A percentile compares a stretch with the other conserved stretches of the same genome.
These are phyloP conservation scores for Epinotia brunnichana DNA, from an alignment of 2,888 invertebrate species.

Conservation along the genomic window DNA sequence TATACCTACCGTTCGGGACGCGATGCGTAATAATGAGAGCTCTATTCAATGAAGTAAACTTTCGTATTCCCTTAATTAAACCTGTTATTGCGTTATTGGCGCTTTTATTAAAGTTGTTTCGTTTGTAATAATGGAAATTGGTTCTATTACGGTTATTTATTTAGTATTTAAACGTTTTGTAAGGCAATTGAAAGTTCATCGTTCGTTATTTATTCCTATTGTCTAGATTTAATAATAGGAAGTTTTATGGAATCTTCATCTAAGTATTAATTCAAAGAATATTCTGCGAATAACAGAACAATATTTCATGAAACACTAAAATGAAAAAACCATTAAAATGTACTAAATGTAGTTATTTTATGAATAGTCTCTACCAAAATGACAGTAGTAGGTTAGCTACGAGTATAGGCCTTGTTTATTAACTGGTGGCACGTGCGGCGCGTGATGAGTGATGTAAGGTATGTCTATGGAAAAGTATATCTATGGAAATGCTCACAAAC, in stretches of 20 bases:
- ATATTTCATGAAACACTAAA: too few relatives aligned
- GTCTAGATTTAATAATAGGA: neutral
- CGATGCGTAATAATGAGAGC: conserved; percentile 43
- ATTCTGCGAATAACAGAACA: too few relatives aligned
- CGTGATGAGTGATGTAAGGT: too few relatives aligned
- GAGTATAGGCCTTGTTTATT: too few relatives aligned
- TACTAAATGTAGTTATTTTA: too few relatives aligned
- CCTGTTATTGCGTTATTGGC: conserved; percentile 14
- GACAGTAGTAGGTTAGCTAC: neutral
- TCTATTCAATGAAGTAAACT: conserved; percentile 37
- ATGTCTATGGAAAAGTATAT: too few relatives aligned
- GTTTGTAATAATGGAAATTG: conserved; percentile 14
- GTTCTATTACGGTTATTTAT: neutral
- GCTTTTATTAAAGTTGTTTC: conserved; percentile 11
- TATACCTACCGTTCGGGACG: conserved; percentile 54
- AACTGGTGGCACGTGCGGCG: too few relatives aligned
- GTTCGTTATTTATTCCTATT: neutral
- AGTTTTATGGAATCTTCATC: neutral
- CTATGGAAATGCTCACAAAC: too few relatives aligned
- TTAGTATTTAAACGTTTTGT: neutral
- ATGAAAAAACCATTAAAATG: too few relatives aligned
- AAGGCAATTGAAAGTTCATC: neutral
- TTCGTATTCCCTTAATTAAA: conserved; percentile 27
- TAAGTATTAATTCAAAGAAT: too few relatives aligned
- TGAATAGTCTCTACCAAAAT: neutral